Percentiles rank a stretch among this genome's conserved stretches.
Conservation (phyloP, 2,113 vertebrate genomes). For the Toxostoma redivivum region DNA sequence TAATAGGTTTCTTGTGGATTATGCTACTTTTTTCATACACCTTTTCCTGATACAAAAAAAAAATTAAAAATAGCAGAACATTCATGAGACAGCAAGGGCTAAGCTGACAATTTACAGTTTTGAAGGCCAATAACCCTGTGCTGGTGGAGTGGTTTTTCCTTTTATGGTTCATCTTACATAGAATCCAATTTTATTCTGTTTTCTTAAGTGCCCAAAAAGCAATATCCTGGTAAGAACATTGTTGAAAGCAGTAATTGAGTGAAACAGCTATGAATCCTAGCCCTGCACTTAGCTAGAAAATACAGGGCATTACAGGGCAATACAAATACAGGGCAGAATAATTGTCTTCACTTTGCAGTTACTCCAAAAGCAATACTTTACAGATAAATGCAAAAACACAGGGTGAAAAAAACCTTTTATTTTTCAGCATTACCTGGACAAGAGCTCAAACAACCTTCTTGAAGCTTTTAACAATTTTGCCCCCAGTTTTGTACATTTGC, state of each 20-base stretch:
- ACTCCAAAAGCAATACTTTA: constrained; percentile 24
- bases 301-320: constrained; percentile 31
- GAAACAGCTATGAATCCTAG: constrained; percentile 46
- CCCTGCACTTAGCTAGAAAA: constrained; percentile 31
- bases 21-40: neutral
- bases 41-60: neutral
- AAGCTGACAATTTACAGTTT: neutral
- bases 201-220: constrained; percentile 43
- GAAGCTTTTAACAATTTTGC: neutral
- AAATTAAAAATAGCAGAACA: neutral
- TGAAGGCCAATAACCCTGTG: neutral
- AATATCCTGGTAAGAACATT: constrained; percentile 41
- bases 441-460: neutral
- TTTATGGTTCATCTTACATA: constrained; percentile 35
- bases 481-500: neutral
- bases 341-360: constrained; percentile 39
- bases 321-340: constrained; percentile 37
- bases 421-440: constrained; percentile 9
- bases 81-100: neutral
- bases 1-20: neutral
- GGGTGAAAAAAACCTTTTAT: neutral
- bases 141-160: neutral
- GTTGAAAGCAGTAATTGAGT: constrained; percentile 62
- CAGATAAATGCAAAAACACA: neutral
- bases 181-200: constrained; percentile 49